Evolutionary conservation across 1,140 invertebrate genomes (phyloP).

Genomic region (Himalopsyche phryganea): DNA sequence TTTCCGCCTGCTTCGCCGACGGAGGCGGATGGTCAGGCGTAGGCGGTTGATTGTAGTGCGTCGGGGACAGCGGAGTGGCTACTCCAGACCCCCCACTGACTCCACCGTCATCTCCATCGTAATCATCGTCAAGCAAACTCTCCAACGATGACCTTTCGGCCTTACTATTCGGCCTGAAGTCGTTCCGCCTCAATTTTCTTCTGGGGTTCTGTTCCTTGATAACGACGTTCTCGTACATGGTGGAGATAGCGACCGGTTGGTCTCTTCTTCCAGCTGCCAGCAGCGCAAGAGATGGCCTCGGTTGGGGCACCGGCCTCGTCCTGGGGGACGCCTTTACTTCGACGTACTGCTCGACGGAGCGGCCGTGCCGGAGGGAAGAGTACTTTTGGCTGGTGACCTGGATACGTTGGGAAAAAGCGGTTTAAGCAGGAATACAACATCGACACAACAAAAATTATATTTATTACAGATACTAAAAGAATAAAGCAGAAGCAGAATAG

Average conservation of each 20-base stretch:
- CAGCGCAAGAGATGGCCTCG: conserved; percentile 44
- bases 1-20: conserved; percentile 83
- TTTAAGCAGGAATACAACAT: neutral
- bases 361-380: conserved; percentile 59
- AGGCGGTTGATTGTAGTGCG: conserved; percentile 86
- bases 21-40: conserved; percentile 93
- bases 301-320: conserved; percentile 44
- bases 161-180: conserved; percentile 39
- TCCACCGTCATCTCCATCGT: too few relatives aligned
- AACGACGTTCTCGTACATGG: conserved; percentile 68
- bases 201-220: conserved; percentile 70
- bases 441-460: neutral
- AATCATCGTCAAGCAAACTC: conserved; percentile 57
- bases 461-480: neutral
- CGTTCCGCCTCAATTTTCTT: conserved; percentile 64
- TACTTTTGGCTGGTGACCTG: conserved; percentile 55
- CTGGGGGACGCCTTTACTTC: conserved; percentile 51
- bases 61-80: conserved; percentile 67
- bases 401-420: neutral
- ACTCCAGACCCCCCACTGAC: too few relatives aligned
- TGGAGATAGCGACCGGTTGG: conserved; percentile 69
- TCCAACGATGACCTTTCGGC: conserved; percentile 58
- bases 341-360: conserved; percentile 73
- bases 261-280: conserved; percentile 39
- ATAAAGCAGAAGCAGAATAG: too few relatives aligned